These are phyloP conservation scores for Ochotona princeps DNA, from an alignment of 2,113 vertebrate species.

Conservation along the genomic window DNA sequence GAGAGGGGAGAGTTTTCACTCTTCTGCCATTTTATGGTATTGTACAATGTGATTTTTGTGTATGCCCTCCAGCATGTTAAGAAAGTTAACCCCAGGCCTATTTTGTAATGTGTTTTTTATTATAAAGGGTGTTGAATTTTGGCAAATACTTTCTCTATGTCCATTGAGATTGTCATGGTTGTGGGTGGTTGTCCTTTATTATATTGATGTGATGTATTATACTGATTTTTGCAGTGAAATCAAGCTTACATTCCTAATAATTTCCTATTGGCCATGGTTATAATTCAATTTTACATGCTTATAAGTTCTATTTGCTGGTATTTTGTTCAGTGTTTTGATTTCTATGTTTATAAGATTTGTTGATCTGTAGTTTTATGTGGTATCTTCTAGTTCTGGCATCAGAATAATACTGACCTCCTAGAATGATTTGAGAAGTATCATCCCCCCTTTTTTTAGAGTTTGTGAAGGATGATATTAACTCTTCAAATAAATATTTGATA, in stretches of 20 bases:
- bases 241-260: conserved; percentile 14
- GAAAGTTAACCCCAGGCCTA: background rate
- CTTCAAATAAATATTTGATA: conserved; percentile 27
- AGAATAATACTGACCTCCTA: background rate
- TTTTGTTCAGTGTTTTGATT: conserved; percentile 10
- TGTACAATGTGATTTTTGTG: background rate
- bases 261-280: background rate
- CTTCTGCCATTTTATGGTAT: background rate
- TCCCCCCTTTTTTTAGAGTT: background rate
- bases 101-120: conserved; percentile 15
- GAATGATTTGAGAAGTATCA: background rate
- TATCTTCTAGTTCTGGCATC: background rate
- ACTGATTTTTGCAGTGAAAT: background rate
- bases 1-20: background rate
- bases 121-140: background rate
- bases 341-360: background rate
- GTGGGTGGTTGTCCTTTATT: conserved; percentile 1
- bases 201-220: background rate
- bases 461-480: conserved; percentile 2
- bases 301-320: background rate
- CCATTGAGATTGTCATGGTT: background rate
- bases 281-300: conserved; percentile 6
- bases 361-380: background rate
- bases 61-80: background rate
- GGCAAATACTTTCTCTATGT: background rate